Evolutionary conservation across 2,797 vertebrate genomes (phyloP).

Genomic region (Xenopus petersii): DNA sequence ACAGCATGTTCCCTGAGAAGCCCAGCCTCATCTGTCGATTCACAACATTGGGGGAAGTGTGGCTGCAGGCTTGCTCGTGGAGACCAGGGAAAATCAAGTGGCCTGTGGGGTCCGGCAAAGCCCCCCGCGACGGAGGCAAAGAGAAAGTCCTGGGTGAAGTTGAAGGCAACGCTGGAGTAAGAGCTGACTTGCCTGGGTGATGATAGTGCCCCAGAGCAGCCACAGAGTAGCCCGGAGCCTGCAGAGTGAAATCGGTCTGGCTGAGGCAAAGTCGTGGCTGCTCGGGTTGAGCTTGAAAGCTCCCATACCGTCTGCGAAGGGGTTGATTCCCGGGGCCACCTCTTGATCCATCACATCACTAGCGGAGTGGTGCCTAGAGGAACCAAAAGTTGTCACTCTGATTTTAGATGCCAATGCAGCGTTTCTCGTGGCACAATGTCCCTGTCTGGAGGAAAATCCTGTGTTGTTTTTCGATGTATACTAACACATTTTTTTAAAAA

Average conservation of each 20-base stretch:
- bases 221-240: slow-evolving; percentile 91
- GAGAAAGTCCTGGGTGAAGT: slow-evolving; percentile 98
- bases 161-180: slow-evolving; percentile 95
- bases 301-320: slow-evolving; percentile 97
- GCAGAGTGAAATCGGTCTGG: slow-evolving; percentile 94
- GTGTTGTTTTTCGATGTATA: too few species aligned
- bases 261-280: slow-evolving; percentile 91
- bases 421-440: too few species aligned
- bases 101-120: slow-evolving; percentile 85
- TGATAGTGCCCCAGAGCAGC: slow-evolving; percentile 80
- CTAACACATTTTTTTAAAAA: too few species aligned
- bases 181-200: slow-evolving; percentile 94
- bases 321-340: slow-evolving; percentile 97
- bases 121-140: slow-evolving; percentile 82
- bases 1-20: too few species aligned
- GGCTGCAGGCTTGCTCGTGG: slow-evolving; percentile 90
- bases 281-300: slow-evolving; percentile 98
- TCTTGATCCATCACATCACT: slow-evolving; percentile 96
- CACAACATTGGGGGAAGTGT: slow-evolving; percentile 90
- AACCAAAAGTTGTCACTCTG: slow-evolving; percentile 98
- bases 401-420: slow-evolving; percentile 47
- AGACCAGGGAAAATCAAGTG: slow-evolving; percentile 66
- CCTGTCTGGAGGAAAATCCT: too few species aligned
- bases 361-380: slow-evolving; percentile 95
- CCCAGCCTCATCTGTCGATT: too few species aligned